phyloP scores from a whole-genome alignment of 2,797 vertebrate species.

The Crocodylus rhombifer region DNA sequence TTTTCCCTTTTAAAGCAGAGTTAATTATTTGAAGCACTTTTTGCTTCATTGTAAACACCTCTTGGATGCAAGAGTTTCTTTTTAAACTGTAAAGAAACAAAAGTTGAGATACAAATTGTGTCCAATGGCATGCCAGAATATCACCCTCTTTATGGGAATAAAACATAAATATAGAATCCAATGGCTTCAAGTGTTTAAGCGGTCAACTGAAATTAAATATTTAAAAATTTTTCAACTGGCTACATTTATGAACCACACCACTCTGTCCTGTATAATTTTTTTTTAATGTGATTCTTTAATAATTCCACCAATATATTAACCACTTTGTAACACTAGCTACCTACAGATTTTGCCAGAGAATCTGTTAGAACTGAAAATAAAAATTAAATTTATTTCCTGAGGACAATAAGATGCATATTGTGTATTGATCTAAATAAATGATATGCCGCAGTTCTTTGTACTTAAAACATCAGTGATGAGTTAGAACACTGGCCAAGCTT shows the following conservation, averaged over 20 bases:
- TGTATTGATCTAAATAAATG: conserved; percentile 30
- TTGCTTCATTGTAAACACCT: conserved; percentile 19
- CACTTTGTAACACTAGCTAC: not conserved
- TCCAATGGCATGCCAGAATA: conserved; percentile 20
- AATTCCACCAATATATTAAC: conserved; percentile 10
- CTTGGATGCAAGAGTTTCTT: not conserved
- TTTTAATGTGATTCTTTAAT: not conserved
- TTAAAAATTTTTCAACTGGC: conserved; percentile 4
- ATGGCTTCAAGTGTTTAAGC: conserved; percentile 25
- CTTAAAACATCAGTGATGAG: not conserved
- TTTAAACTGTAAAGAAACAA: conserved; percentile 45
- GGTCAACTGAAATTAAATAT: not conserved
- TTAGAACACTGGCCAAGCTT: conserved; percentile 29
- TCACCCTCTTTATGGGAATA: conserved; percentile 15
- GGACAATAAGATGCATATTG: not conserved
- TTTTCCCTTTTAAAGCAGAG: conserved; percentile 27
- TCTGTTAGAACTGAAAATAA: conserved; percentile 45
- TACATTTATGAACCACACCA: conserved; percentile 24
- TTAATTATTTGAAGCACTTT: conserved; percentile 27
- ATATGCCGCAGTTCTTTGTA: not conserved
- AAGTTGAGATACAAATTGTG: conserved; percentile 30
- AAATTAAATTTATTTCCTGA: conserved; percentile 43
- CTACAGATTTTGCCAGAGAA: conserved; percentile 24
- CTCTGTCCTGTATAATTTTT: conserved; percentile 32
- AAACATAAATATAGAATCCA: conserved; percentile 43